A percentile compares a stretch with the other conserved stretches of the same genome.
Conservation (phyloP, 2,797 vertebrate genomes). For the Helicolenus hilgendorfi region DNA sequence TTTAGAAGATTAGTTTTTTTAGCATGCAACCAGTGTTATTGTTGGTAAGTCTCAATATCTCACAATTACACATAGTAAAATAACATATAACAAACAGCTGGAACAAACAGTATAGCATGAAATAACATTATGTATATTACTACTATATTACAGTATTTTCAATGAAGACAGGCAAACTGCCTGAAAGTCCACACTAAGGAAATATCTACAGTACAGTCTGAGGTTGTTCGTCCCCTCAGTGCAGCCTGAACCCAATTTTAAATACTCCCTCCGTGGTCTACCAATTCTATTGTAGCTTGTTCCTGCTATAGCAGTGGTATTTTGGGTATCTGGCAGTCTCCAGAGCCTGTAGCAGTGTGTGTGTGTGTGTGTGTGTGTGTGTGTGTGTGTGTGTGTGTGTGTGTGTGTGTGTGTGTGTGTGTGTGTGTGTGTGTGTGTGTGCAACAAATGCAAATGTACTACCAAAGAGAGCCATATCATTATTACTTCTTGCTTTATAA, state of each 20-base stretch:
- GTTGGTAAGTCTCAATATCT: not conserved
- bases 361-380: not conserved
- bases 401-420: not conserved
- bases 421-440: not conserved
- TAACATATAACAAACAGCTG: not conserved
- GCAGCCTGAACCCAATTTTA: constrained; percentile 50
- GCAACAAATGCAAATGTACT: not conserved
- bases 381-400: not conserved
- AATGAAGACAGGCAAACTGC: not conserved
- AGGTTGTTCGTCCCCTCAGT: constrained; percentile 36
- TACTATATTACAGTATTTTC: not conserved
- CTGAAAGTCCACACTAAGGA: constrained; percentile 16
- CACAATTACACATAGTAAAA: not conserved
- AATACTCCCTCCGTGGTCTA: constrained; percentile 22
- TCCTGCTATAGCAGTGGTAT: constrained; percentile 18
- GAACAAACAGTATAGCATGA: not conserved
- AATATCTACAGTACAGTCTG: constrained; percentile 3
- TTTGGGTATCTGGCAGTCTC: constrained; percentile 26
- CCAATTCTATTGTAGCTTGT: constrained; percentile 22
- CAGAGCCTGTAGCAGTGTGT: not conserved
- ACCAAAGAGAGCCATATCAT: not conserved
- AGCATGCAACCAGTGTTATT: not conserved
- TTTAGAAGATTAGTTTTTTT: not conserved
- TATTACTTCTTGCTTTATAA: not conserved
- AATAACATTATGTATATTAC: not conserved